These are phyloP conservation scores for Ceyx cyanopectus DNA, from an alignment of 2,113 vertebrate genomes.

Conservation along the genomic window DNA sequence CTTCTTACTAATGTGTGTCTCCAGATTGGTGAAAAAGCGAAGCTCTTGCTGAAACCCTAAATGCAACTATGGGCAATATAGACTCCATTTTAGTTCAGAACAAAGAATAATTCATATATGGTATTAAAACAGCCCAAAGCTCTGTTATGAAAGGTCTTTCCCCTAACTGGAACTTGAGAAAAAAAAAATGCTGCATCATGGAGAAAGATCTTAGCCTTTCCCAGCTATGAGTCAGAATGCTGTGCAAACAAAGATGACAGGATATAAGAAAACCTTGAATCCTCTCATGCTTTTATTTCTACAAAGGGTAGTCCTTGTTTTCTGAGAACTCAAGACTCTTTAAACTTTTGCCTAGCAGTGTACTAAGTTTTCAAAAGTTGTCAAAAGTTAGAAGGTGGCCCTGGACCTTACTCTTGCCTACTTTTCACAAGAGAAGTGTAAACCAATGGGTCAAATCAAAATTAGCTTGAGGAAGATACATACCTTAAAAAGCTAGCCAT, in stretches of 20 bases:
- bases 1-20: background rate
- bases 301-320: background rate
- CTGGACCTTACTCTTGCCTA: background rate
- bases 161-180: background rate
- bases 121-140: background rate
- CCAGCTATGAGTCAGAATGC: background rate
- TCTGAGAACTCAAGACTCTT: background rate
- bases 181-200: background rate
- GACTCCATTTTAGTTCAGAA: background rate
- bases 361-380: background rate
- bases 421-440: background rate
- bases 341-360: background rate
- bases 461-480: background rate
- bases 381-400: background rate
- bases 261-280: background rate
- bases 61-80: background rate
- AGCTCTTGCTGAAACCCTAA: background rate
- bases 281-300: background rate
- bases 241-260: background rate
- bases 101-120: background rate
- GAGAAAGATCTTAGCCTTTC: background rate
- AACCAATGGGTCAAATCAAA: background rate
- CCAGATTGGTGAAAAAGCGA: background rate
- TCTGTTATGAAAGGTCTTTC: background rate
- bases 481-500: background rate